Evolutionary conservation across 1,140 invertebrate species (phyloP).

Genomic region (Mya arenaria): DNA sequence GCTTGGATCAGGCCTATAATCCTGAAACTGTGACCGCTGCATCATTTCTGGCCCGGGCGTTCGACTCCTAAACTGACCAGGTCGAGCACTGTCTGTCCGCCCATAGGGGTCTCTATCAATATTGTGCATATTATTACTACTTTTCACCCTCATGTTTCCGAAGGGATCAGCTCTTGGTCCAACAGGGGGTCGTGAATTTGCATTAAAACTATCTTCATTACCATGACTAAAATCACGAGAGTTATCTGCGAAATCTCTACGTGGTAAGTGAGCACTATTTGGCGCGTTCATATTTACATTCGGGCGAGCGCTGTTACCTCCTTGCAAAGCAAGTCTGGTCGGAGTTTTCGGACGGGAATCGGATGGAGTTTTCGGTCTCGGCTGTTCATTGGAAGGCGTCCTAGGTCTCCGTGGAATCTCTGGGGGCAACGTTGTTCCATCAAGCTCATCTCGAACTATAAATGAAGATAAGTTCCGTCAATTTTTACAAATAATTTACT

Average conservation of each 20-base stretch:
- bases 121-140: constrained; percentile 67
- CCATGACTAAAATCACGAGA: constrained; percentile 49
- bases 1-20: constrained; percentile 64
- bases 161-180: constrained; percentile 70
- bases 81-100: constrained; percentile 63
- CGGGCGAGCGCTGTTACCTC: constrained; percentile 6
- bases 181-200: constrained; percentile 66
- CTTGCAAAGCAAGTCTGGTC: constrained; percentile 58
- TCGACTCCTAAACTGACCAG: constrained; percentile 77
- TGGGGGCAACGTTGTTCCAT: constrained; percentile 52
- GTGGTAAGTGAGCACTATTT: constrained; percentile 61
- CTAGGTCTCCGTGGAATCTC: constrained; percentile 55
- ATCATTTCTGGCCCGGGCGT: constrained; percentile 80
- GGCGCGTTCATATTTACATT: constrained; percentile 35
- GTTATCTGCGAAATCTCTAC: constrained; percentile 51
- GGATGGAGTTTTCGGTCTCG: constrained; percentile 71
- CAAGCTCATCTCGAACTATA: constrained; percentile 44
- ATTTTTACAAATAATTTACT: too few species aligned
- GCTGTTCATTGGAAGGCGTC: constrained; percentile 60
- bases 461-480: too few species aligned
- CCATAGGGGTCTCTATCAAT: constrained; percentile 62
- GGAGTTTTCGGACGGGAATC: constrained; percentile 73
- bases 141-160: constrained; percentile 38
- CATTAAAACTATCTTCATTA: constrained; percentile 65
- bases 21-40: constrained; percentile 62